Conservation (phyloP, 2,888 invertebrate species). For the Didymodactylos carnosus region DNA sequence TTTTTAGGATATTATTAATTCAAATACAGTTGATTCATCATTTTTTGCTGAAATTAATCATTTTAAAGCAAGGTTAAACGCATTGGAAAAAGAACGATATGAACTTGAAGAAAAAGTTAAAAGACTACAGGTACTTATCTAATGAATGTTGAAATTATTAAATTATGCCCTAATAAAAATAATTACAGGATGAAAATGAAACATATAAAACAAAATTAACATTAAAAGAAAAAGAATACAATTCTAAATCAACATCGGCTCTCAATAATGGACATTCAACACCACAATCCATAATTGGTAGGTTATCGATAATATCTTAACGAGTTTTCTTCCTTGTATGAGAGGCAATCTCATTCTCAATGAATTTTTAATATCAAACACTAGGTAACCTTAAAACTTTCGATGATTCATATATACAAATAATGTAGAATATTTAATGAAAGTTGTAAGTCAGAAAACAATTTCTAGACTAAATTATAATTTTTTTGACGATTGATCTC, state of each 20-base stretch:
- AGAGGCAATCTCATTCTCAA: too few relatives aligned
- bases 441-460: too few relatives aligned
- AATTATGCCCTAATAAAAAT: too few relatives aligned
- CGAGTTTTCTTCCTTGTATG: not conserved
- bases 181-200: not conserved
- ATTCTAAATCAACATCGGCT: not conserved
- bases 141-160: not conserved
- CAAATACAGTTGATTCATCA: not conserved
- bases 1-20: too few relatives aligned
- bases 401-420: too few relatives aligned
- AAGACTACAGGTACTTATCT: not conserved
- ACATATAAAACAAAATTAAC: not conserved
- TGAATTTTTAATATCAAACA: too few relatives aligned
- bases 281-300: not conserved
- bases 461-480: too few relatives aligned
- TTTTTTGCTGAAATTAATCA: not conserved
- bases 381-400: too few relatives aligned
- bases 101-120: not conserved
- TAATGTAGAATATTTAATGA: too few relatives aligned
- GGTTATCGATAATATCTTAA: not conserved
- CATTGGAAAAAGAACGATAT: not conserved
- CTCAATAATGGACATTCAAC: not conserved
- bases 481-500: too few relatives aligned
- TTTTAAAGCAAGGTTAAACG: not conserved
- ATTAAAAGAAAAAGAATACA: too few relatives aligned